Percentiles rank a stretch among this genome's conserved stretches.
Conservation (phyloP, 30 jellyfish, hydroid and myxozoan species). For the Hydra vulgaris region DNA sequence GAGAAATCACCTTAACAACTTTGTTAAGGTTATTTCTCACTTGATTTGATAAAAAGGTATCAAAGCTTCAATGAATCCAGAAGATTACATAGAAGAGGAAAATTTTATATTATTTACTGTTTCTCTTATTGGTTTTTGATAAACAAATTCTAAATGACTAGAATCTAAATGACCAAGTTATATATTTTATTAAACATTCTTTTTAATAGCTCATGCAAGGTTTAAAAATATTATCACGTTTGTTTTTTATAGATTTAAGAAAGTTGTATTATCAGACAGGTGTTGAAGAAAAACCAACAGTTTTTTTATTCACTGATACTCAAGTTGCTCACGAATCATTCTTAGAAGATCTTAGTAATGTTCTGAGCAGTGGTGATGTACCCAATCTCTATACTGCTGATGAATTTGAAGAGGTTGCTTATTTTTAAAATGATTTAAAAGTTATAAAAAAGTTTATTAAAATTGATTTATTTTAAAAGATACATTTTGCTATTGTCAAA, state of each 20-base stretch:
- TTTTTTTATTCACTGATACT: conserved; percentile 83
- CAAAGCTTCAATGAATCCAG: no score
- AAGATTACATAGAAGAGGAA: no score
- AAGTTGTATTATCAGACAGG: conserved; percentile 73
- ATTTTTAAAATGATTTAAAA: not conserved
- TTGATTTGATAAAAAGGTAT: no score
- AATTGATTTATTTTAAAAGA: conserved; percentile 27
- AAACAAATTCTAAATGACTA: no score
- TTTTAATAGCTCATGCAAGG: no score
- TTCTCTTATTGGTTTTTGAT: no score
- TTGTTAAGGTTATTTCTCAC: no score
- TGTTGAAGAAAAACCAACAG: conserved; percentile 81
- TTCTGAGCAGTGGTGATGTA: conserved; percentile 93
- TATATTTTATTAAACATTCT: no score
- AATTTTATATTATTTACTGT: no score
- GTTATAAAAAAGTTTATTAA: not conserved
- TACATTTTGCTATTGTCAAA: conserved; percentile 60
- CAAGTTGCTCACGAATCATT: conserved; percentile 87
- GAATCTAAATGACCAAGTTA: no score
- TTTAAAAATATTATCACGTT: no score
- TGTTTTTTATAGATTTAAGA: conserved; percentile 66
- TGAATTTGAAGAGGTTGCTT: conserved; percentile 77
- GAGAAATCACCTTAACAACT: no score
- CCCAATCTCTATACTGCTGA: conserved; percentile 87
- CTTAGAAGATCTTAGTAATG: conserved; percentile 86